Percentiles rank a stretch among this genome's conserved stretches.
Conservation (phyloP, 2,113 vertebrate species). For the Mesembrinibis cayennensis region DNA sequence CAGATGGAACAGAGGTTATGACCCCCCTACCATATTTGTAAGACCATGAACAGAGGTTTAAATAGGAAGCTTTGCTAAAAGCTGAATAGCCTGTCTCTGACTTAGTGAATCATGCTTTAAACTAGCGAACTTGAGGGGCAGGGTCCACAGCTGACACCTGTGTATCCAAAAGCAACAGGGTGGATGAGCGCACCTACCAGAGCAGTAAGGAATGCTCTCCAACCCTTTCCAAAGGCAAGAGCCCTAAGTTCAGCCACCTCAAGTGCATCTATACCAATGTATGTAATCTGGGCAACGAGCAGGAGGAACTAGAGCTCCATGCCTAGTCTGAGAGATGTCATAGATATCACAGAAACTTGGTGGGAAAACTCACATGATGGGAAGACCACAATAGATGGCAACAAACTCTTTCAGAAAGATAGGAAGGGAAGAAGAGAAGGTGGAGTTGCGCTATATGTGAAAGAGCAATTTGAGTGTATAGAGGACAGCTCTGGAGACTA, state of each 20-base stretch:
- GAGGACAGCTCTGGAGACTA: not conserved
- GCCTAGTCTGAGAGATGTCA: not conserved
- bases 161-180: not conserved
- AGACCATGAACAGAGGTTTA: not conserved
- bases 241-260: not conserved
- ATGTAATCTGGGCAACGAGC: not conserved
- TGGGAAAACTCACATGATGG: not conserved
- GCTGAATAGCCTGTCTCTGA: not conserved
- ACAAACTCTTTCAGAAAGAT: not conserved
- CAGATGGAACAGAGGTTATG: not conserved
- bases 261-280: not conserved
- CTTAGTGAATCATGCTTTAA: not conserved
- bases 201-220: not conserved
- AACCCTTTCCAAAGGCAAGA: not conserved
- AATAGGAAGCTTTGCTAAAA: not conserved
- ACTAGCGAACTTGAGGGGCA: accelerated
- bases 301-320: not conserved
- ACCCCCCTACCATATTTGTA: not conserved
- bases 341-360: not conserved
- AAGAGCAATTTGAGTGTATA: not conserved
- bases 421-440: not conserved
- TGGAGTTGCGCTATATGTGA: not conserved
- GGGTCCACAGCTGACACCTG: not conserved
- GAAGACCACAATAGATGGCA: not conserved
- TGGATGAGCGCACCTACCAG: not conserved